Conservation (phyloP, 1,140 invertebrate genomes). For the Choristoneura fumiferana region DNA sequence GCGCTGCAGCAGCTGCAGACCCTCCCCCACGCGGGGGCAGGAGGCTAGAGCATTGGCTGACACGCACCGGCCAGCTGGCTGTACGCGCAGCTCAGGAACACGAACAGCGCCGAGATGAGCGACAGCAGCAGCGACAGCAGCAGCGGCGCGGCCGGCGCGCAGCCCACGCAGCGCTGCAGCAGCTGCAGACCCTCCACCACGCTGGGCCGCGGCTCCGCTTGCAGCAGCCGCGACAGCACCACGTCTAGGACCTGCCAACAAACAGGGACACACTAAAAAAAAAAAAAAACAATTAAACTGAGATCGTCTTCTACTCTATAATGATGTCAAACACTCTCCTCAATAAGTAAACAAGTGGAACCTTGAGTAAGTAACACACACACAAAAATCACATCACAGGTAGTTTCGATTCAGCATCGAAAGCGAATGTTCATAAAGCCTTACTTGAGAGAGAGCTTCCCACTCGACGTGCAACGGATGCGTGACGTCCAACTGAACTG, state of each 20-base stretch:
- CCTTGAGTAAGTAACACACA: too few relatives aligned
- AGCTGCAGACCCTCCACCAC: conserved; percentile 84
- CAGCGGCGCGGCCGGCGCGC: conserved; percentile 87
- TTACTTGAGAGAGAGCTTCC: conserved; percentile 85
- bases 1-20: conserved; percentile 86
- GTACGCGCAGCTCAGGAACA: conserved; percentile 92
- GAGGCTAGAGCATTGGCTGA: not conserved
- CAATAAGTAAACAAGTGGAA: too few relatives aligned
- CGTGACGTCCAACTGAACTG: conserved; percentile 44
- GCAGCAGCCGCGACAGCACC: conserved; percentile 86
- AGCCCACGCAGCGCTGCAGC: conserved; percentile 86
- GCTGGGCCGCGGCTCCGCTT: conserved; percentile 82
- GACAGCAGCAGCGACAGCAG: conserved; percentile 90
- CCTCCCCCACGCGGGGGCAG: conserved; percentile 45
- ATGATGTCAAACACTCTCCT: too few relatives aligned
- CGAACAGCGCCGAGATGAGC: conserved; percentile 93
- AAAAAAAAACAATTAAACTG: conserved; percentile 52
- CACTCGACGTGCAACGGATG: conserved; percentile 87
- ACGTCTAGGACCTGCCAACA: conserved; percentile 82
- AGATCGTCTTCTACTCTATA: too few relatives aligned
- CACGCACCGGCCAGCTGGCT: conserved; percentile 82
- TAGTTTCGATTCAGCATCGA: too few relatives aligned
- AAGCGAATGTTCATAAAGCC: too few relatives aligned
- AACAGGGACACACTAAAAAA: not conserved
- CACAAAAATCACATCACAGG: too few relatives aligned